These are phyloP conservation scores for Athripsodes cinereus DNA, from an alignment of 2,888 invertebrate genomes.

Conservation along the genomic window DNA sequence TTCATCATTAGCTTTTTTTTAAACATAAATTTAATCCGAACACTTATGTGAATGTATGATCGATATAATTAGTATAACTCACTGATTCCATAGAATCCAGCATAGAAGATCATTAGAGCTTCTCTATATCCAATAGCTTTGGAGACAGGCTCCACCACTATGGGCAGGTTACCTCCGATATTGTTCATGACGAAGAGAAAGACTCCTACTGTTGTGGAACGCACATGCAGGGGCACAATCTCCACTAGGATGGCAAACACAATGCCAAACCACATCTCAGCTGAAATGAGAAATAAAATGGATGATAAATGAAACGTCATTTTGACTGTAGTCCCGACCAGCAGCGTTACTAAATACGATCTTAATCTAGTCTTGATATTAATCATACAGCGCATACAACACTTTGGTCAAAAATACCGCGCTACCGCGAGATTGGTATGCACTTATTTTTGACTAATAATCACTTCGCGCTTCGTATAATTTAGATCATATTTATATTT, in stretches of 20 bases:
- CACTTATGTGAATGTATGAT: neutral
- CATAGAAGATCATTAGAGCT: conserved; percentile 81
- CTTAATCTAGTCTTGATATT: no score
- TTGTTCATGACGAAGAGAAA: conserved; percentile 92
- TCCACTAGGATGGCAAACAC: conserved; percentile 86
- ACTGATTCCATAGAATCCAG: conserved; percentile 83
- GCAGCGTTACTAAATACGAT: no score
- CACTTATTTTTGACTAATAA: no score
- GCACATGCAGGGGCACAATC: conserved; percentile 75
- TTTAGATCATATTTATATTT: no score
- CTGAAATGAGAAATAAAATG: no score
- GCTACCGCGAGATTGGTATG: no score
- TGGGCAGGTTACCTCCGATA: conserved; percentile 84
- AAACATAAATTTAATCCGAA: neutral
- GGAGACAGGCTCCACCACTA: conserved; percentile 79
- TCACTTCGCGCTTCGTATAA: no score
- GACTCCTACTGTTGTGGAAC: conserved; percentile 80
- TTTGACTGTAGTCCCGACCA: no score
- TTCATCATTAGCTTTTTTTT: no score
- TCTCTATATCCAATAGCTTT: conserved; percentile 77
- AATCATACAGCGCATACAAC: no score
- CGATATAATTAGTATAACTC: conserved; percentile 34
- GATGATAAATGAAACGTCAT: no score
- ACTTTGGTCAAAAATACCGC: no score
- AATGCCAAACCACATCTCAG: conserved; percentile 94